Base-by-base conservation (phyloP, 2,797 vertebrate species). In the Tapera naevia region DNA sequence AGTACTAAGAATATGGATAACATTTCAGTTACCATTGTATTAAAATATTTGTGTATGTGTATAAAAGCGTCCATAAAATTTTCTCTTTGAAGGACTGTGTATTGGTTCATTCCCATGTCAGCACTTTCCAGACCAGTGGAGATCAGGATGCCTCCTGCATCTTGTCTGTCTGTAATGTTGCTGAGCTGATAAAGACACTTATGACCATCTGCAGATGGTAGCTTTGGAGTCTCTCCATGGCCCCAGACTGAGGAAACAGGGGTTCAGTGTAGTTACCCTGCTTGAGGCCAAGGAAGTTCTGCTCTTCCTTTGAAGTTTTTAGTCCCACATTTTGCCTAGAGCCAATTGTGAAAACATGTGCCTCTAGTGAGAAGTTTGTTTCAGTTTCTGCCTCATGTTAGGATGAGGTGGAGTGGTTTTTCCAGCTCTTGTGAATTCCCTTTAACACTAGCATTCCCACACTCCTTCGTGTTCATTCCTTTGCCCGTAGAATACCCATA, bases 1-100 rank as follows among this genome's bases (percentile, higher is more conserved):
- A 97, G 96, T 97, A 98, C 98, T 98, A 98, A 99, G 98, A 98
- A 98, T 98, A 98, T 98, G 98, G 98, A 98, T 99, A 99, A 99
- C 98, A 98, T 99, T 98, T 98, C 98, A 98, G 94, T 98, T 99
- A 98, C 98, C 97, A 91, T 97, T 98, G 98, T 98, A 98, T 98
- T 98, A 98, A 98, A 98, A 96, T 98, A 98, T 98, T 98, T 98
- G 98, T 98, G 96, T 98, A 98, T 97, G 98, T 98, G 97, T 97
- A 98, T 71, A 97, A 97, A 97, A 93, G 56, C 17, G 10, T 97
- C 95, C 94, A 94, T 96, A 96, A 97, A 88, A 61, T 89, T 81
- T 92, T 91, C 85, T 97, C 96, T 97, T 96, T 86, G 88, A 92
- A 95, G 62, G 50, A 94, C 83, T 92, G 91, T 90, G 60, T 54